phyloP scores from a whole-genome alignment of 1,140 invertebrate species.

The Danaus plexippus region DNA sequence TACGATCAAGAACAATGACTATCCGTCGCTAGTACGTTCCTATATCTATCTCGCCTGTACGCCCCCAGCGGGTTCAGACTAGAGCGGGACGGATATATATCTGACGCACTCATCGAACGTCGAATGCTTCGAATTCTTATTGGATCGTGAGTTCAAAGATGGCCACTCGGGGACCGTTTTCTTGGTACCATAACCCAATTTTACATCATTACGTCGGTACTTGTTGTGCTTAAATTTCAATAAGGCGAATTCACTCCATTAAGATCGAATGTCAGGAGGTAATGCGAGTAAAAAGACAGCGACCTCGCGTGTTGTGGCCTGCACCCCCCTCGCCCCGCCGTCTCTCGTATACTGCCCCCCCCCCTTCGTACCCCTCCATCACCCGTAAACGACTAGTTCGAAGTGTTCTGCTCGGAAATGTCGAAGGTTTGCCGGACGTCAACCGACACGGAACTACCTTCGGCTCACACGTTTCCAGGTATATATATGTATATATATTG shows the following conservation, averaged over 20 bases:
- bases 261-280: conserved; percentile 64
- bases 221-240: conserved; percentile 63
- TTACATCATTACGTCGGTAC: conserved; percentile 57
- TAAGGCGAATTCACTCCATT: conserved; percentile 49
- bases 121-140: conserved; percentile 66
- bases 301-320: conserved; percentile 53
- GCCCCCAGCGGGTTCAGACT: conserved; percentile 10
- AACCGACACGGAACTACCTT: conserved; percentile 65
- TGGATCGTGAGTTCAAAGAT: conserved; percentile 66
- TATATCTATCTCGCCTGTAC: conserved; percentile 56
- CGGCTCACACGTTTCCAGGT: conserved; percentile 57
- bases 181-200: conserved; percentile 68
- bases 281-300: conserved; percentile 61
- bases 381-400: conserved; percentile 22
- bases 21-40: conserved; percentile 53
- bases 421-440: conserved; percentile 69
- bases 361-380: conserved; percentile 9
- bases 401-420: conserved; percentile 62
- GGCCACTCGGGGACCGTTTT: conserved; percentile 65
- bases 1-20: conserved; percentile 69
- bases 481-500: conserved; percentile 44
- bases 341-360: conserved; percentile 10
- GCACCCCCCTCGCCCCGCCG: conserved; percentile 13
- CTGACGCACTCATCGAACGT: conserved; percentile 24
- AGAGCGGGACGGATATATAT: conserved; percentile 47